Base-by-base conservation (phyloP, 37 sponge, comb jelly and placozoan genomes). In the Cliona cf. orientalis region DNA sequence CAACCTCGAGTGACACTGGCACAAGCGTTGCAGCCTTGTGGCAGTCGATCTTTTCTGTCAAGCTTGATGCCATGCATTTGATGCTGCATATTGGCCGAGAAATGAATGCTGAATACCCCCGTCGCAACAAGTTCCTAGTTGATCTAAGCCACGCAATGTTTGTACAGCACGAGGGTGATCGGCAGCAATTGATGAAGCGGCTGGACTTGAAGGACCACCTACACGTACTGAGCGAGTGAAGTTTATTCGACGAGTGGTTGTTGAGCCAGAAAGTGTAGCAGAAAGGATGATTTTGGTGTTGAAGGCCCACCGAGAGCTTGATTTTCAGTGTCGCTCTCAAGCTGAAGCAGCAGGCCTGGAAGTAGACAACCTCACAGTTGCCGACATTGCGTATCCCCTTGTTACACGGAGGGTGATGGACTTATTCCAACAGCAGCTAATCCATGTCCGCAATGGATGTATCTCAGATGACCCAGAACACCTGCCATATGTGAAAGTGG, bases 391-490 rank as follows among this genome's bases (percentile, higher is more conserved):
- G 9, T 57, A 36, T 34, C 75, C 77, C 36, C 68, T 65, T 65
- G 53, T 78, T 37, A 80, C 80, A 31, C 67, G 5, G 70, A 42
- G 80, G 58, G 80, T 80, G 60, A 41, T 37, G 29, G 46, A 3
- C 26, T 72, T 71, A 43, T 81, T 81, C 26, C 70, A 69, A 36
- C 81, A 46, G 42, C 81, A 80, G 60, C 81, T 80, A 2, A 31
- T 66, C 64, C 82, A 81, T 36, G 73, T 81, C 25, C 72, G 73
- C 46, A 81, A 81, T 71, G 82, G 82, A 25, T 81, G 82, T 44
- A 81, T 81, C 22, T 81, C 82, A 5, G 82, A 81, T 81, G 73
- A 81, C 32, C 82, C 82, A 60, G 64, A 62, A 23, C 21, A 62
- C 26, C 63, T 62, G 21, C 55, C 55, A 11, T 49, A 49, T 81